Evolutionary conservation across 2,888 invertebrate species (phyloP).

Genomic region (Gymnoscelis rufifasciata): DNA sequence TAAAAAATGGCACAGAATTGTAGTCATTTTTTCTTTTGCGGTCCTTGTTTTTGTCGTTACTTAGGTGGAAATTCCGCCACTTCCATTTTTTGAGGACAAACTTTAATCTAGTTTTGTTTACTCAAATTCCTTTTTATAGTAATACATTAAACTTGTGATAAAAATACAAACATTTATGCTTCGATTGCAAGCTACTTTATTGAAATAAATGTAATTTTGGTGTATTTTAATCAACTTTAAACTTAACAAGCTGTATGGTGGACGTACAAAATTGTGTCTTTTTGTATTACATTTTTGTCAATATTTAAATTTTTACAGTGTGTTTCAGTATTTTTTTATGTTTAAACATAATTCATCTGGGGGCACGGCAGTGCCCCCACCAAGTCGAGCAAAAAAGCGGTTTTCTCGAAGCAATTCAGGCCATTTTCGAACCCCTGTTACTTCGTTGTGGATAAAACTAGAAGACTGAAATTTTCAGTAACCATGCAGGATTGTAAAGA

Average conservation of each 20-base stretch:
- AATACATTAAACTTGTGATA: not conserved
- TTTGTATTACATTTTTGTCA: too few relatives aligned
- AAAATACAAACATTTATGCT: not conserved
- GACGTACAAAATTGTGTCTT: too few relatives aligned
- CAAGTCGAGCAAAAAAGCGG: too few relatives aligned
- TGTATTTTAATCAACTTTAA: not conserved
- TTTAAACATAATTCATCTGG: not conserved
- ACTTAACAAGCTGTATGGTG: not conserved
- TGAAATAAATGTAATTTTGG: not conserved
- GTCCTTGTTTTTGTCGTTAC: not conserved
- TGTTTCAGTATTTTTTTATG: not conserved
- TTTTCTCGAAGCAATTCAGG: too few relatives aligned
- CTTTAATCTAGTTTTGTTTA: not conserved
- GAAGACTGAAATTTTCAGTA: too few relatives aligned
- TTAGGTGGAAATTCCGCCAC: not conserved
- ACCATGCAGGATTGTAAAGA: too few relatives aligned
- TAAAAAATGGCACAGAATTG: too few relatives aligned
- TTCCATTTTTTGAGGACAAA: not conserved
- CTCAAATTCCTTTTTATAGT: not conserved
- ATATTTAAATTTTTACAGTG: constrained; percentile 11
- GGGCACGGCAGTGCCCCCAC: too few relatives aligned
- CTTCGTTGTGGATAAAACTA: too few relatives aligned
- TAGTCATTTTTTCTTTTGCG: not conserved
- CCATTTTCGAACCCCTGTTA: too few relatives aligned
- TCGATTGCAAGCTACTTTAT: not conserved